Evolutionary conservation across 2,113 vertebrate species (phyloP), one percentile per base, ranked within the genome.

Genomic region (Nestor notabilis): DNA sequence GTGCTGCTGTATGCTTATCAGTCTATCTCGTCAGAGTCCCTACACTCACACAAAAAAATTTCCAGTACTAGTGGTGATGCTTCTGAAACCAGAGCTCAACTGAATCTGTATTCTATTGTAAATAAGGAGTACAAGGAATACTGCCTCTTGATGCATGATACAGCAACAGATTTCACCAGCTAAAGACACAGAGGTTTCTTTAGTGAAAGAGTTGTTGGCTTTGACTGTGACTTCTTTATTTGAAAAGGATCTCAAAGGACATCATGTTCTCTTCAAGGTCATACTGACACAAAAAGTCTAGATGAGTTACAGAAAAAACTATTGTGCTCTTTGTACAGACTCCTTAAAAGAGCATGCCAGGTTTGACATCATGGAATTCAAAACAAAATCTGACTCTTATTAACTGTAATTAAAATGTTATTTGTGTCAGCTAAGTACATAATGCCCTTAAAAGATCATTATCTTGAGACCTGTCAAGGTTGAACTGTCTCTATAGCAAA

Each of bases 341-440:
- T 93, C 72, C 82, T 98, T 86, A 85, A 61, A 89, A 80, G 70
- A 96, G 55, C 84, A 68, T 97, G 95, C 91, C 96, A 97, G 96
- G 91, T 96, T 95, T 98, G 95, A 98, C 96, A 96, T 80, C 46
- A 95, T 92, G 94, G 95, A 96, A 96, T 95, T 91, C 56, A 96
- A 97, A 97, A 97, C 94, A 97, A 96, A 98, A 97, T 97, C 97
- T 98, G 97, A 93, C 89, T 98, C 94, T 96, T 95, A 97, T 98
- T 98, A 98, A 83, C 91, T 90, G 71, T 84, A 97, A 98, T 98
- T 97, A 97, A 97, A 97, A 97, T 81, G 94, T 93, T 94, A 92
- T 96, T 97, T 97, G 90, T 97, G 91, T 98, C 96, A 98, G 87
- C 80, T 96, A 97, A 95, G 97, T 90, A 98, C 98, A 96, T 90